phyloP scores from a whole-genome alignment of 2,113 vertebrate genomes.

The Sorex araneus region DNA sequence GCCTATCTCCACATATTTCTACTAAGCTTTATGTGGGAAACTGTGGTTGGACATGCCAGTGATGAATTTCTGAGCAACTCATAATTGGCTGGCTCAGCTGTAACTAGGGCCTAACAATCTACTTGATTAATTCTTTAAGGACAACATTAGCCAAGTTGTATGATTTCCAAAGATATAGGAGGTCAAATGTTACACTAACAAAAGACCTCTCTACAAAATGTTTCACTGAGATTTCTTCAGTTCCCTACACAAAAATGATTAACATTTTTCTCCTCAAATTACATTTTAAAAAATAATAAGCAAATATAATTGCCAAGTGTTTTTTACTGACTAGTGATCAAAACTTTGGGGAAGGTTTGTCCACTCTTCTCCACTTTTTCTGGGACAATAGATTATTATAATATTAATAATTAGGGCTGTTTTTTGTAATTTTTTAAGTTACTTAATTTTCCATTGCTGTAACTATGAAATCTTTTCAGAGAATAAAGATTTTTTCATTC shows the following conservation, averaged over 20 bases:
- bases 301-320: constrained; percentile 80
- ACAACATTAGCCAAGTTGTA: constrained; percentile 89
- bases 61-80: constrained; percentile 90
- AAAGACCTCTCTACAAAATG: constrained; percentile 85
- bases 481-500: constrained; percentile 56
- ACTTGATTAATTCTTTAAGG: constrained; percentile 90
- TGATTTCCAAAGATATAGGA: constrained; percentile 90
- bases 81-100: constrained; percentile 87
- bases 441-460: constrained; percentile 61
- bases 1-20: constrained; percentile 86
- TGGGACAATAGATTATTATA: constrained; percentile 56
- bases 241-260: constrained; percentile 81
- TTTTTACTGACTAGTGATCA: constrained; percentile 71
- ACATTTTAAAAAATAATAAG: constrained; percentile 80
- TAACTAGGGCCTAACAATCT: constrained; percentile 87
- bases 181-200: constrained; percentile 90
- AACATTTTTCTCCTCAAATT: constrained; percentile 75
- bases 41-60: constrained; percentile 87
- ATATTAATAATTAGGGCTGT: constrained; percentile 49
- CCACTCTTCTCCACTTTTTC: constrained; percentile 62
- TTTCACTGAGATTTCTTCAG: constrained; percentile 87
- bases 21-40: constrained; percentile 90
- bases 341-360: constrained; percentile 63
- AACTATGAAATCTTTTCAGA: constrained; percentile 51
- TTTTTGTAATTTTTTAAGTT: constrained; percentile 62